phyloP scores from a whole-genome alignment of 2,113 vertebrate species.

The Cariama cristata region DNA sequence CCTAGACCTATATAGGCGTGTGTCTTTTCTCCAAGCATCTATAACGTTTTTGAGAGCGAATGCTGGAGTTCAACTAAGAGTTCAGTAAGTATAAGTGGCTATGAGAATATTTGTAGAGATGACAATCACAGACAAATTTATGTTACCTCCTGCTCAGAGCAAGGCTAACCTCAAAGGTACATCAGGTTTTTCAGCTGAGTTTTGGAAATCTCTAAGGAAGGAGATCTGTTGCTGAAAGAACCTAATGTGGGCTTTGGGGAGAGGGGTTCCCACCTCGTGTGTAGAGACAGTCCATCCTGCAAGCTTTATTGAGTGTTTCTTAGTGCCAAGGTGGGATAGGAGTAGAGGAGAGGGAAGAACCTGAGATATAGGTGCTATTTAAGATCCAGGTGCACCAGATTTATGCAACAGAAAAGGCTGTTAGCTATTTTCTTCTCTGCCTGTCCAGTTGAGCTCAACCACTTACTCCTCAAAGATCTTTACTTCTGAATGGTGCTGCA shows the following conservation, averaged over 20 bases:
- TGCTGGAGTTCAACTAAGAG: neutral
- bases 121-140: neutral
- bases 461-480: neutral
- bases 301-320: neutral
- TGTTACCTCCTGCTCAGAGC: neutral
- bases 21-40: neutral
- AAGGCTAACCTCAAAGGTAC: neutral
- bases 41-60: neutral
- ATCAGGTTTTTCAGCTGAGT: neutral
- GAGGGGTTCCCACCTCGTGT: rapidly evolving
- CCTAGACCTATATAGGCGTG: neutral
- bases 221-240: neutral
- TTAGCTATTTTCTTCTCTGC: neutral
- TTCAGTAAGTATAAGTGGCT: neutral
- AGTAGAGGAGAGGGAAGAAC: neutral
- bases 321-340: neutral
- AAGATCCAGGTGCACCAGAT: neutral
- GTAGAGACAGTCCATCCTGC: rapidly evolving
- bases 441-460: neutral
- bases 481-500: neutral
- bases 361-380: neutral
- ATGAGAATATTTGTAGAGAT: neutral
- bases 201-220: neutral
- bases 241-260: neutral
- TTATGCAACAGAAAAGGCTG: neutral